Conservation (phyloP, 2,888 invertebrate species). For the Trichogramma dendrolimi region DNA sequence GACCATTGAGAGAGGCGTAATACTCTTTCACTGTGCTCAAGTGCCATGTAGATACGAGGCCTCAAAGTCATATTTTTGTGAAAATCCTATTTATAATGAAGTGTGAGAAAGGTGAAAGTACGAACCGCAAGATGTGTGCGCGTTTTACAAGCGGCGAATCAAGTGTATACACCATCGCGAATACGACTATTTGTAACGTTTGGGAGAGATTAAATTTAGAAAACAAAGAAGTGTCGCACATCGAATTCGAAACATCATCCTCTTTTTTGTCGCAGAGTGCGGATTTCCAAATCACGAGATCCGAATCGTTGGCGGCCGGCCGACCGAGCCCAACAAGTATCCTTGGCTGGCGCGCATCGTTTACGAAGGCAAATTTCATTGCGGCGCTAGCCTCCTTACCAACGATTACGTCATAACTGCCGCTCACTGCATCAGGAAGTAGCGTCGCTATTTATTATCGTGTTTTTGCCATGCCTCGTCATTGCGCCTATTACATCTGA, state of each 20-base stretch:
- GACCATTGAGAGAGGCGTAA: too few relatives aligned
- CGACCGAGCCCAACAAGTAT: conserved; percentile 77
- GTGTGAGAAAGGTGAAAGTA: too few relatives aligned
- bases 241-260: too few relatives aligned
- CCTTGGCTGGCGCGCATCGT: conserved; percentile 85
- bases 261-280: conserved; percentile 61
- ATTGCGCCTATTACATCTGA: not conserved
- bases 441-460: conserved; percentile 23
- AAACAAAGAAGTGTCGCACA: not conserved
- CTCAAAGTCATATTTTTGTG: too few relatives aligned
- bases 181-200: too few relatives aligned
- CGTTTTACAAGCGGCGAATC: not conserved
- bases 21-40: too few relatives aligned
- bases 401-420: conserved; percentile 82
- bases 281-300: conserved; percentile 81
- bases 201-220: not conserved
- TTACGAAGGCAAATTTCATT: conserved; percentile 85
- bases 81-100: too few relatives aligned
- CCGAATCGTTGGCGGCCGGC: conserved; percentile 79
- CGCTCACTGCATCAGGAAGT: conserved; percentile 81
- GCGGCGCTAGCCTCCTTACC: conserved; percentile 78
- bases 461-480: too few relatives aligned
- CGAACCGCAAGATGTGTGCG: too few relatives aligned
- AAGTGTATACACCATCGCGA: not conserved
- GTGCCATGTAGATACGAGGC: too few relatives aligned